Base-by-base conservation (phyloP, 2,113 vertebrate species). In the Oryzias javanicus region DNA sequence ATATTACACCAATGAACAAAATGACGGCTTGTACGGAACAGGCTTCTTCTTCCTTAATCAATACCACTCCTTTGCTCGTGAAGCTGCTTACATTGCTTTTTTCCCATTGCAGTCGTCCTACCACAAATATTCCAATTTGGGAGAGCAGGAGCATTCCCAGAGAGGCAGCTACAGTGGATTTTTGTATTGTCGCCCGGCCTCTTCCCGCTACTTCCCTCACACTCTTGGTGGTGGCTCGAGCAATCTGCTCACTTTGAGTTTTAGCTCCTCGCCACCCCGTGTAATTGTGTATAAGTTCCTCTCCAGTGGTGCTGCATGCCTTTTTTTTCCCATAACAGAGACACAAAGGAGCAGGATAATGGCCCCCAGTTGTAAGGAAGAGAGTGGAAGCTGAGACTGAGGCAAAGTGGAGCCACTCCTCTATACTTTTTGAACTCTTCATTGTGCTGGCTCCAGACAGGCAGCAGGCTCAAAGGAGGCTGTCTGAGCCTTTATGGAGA, bases 201-300 rank as follows among this genome's bases (percentile, higher is more conserved):
- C 91, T 91, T 86, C 90, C 91, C 92, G 91, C 92, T 95, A 95
- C 94, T 95, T 94, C 92, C 80, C 81, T 79, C 90, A 90, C 92
- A 93, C 90, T 91, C 93, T 87, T 91, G 92, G 94, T 82, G 93
- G 93, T 92, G 90, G 92, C 92, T 94, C 94, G 92, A 94, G 93
- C 94, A 94, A 95, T 93, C 76, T 75, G 73, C 83, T 82, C 81
- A 76, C 84, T 83, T 74, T 87, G 86, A 62, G 71, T 80, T 92
- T 94, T 91, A 88, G 89, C 91, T 92, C 90, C 91, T 93, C 85
- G 86, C 89, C 91, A 90, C 90, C 90, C 90, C 92, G 89, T 91
- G 90, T 91, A 93, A 94, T 91, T 89, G 92, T 84, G 76, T 91
- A 88, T 90, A 90, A 89, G 88, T 86, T 35, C 67, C 87, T 90